A percentile compares a stretch with the other conserved stretches of the same genome.
Evolutionary conservation across 2,113 vertebrate genomes (phyloP).

Genomic region (Pelecanus crispus): DNA sequence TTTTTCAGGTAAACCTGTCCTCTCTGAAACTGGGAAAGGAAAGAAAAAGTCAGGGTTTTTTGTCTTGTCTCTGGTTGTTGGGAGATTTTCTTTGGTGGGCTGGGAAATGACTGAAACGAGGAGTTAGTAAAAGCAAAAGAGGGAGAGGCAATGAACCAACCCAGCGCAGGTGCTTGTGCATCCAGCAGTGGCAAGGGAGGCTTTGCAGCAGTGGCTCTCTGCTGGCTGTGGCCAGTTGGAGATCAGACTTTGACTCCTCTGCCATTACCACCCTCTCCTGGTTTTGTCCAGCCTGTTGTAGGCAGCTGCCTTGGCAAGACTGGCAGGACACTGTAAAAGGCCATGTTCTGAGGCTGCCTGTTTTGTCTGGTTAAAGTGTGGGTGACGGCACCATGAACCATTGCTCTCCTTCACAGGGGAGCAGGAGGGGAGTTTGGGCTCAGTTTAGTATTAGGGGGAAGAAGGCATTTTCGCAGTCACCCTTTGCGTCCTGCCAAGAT

Average conservation of each 20-base stretch:
- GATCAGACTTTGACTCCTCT: not conserved
- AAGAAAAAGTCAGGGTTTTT: not conserved
- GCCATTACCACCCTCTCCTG: not conserved
- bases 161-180: rapidly evolving
- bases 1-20: not conserved
- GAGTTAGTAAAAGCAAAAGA: not conserved
- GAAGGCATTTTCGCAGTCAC: not conserved
- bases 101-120: not conserved
- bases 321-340: not conserved
- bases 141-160: not conserved
- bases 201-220: not conserved
- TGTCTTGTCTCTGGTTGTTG: not conserved
- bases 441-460: not conserved
- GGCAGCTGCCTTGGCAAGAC: not conserved
- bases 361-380: not conserved
- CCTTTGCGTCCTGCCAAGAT: not conserved
- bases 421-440: not conserved
- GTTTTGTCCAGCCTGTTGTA: not conserved
- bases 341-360: not conserved
- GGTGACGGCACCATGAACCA: not conserved
- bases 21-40: not conserved
- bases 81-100: not conserved
- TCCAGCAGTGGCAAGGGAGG: not conserved
- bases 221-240: not conserved
- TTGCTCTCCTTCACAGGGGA: not conserved